Evolutionary conservation across 2,113 vertebrate species (phyloP), one percentile per base, ranked within the genome.

Genomic region (Corythoichthys haematopterus): DNA sequence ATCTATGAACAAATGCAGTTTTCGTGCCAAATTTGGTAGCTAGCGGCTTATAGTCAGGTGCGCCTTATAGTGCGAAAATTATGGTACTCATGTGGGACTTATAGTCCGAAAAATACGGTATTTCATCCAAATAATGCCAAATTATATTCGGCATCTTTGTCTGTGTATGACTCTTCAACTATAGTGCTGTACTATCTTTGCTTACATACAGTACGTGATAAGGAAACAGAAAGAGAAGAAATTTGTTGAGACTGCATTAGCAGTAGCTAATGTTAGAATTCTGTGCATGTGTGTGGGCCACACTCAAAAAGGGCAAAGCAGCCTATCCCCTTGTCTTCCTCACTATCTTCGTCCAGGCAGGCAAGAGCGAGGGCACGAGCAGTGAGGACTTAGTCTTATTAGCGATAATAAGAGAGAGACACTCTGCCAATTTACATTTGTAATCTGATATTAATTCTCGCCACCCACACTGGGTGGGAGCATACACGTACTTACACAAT

Each of bases 401-500:
- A 91, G 86, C 69, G 84, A 85, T 91, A 91, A 91, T 90, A 89
- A 91, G 89, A 89, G 84, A 84, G 84, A 88, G 84, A 76, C 86
- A 89, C 85, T 91, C 80, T 81, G 84, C 82, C 86, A 90, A 90
- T 90, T 90, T 90, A 86, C 88, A 90, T 89, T 70, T 74, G 79
- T 91, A 91, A 92, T 92, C 86, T 90, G 88, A 91, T 91, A 91
- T 91, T 89, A 92, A 84, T 84, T 83, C 67, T 80, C 84, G 83
- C 84, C 87, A 87, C 84, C 78, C 74, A 71, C 75, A 77, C 81
- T 74, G 69, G 80, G 57, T 45, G 77, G 60, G 65, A 73, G 48
- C 79, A 48, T 14, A 36, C 57, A 64, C 46, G 20, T 28, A 40
- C 65, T 52, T 63, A 60, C 57, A 33, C 36, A 7, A 16, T n/a